Evolutionary conservation across 2,797 vertebrate species (phyloP).

Genomic region (Eidolon dupreanum): DNA sequence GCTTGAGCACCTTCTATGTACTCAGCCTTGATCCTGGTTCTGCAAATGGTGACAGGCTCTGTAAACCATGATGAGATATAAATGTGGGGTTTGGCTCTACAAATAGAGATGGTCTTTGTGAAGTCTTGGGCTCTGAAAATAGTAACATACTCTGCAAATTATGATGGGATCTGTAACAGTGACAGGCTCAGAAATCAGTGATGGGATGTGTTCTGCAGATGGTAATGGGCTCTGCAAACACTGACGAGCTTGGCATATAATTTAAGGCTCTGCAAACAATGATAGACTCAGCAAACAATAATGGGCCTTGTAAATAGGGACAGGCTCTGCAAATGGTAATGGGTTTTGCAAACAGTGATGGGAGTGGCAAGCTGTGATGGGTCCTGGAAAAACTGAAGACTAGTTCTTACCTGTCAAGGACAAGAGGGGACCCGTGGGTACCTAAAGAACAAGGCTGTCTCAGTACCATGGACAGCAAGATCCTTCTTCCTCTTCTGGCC

Average conservation of each 20-base stretch:
- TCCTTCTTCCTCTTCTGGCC: background rate
- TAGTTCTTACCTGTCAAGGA: constrained; percentile 13
- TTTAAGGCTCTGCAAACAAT: constrained; percentile 50
- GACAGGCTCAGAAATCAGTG: constrained; percentile 29
- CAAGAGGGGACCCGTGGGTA: background rate
- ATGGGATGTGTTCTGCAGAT: background rate
- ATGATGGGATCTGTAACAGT: background rate
- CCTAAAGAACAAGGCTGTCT: constrained; percentile 19
- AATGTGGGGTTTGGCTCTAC: background rate
- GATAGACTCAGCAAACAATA: constrained; percentile 19
- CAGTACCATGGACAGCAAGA: constrained; percentile 50
- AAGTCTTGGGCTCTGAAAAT: constrained; percentile 25
- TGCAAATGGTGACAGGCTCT: background rate
- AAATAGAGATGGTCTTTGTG: background rate
- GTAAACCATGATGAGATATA: constrained; percentile 1
- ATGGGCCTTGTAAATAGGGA: background rate
- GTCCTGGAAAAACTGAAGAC: background rate
- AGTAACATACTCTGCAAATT: constrained; percentile 41
- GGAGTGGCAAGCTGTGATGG: background rate
- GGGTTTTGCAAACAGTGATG: background rate
- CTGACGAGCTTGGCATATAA: constrained; percentile 30
- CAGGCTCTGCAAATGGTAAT: background rate
- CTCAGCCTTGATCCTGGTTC: background rate
- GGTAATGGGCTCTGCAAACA: constrained; percentile 22
- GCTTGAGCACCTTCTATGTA: background rate